These are phyloP conservation scores for Scelioninae gen. 1 DNA, from an alignment of 2,888 invertebrate genomes.

Conservation along the genomic window DNA sequence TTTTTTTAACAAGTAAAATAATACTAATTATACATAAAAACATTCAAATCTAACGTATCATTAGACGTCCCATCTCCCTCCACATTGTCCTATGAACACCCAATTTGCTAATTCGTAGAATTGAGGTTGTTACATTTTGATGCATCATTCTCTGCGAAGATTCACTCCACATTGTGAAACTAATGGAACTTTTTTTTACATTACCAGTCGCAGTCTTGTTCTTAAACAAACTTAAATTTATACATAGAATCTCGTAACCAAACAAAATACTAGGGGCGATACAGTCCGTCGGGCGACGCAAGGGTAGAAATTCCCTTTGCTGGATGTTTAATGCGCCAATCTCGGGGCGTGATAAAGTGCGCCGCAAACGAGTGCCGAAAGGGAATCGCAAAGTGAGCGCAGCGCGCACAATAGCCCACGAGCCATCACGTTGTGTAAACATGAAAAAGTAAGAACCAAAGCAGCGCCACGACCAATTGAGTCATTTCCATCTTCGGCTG, in stretches of 20 bases:
- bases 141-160: too few relatives aligned
- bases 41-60: too few relatives aligned
- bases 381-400: slow-evolving; percentile 81
- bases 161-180: too few relatives aligned
- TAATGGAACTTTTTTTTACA: too few relatives aligned
- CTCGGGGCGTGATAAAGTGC: slow-evolving; percentile 84
- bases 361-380: slow-evolving; percentile 82
- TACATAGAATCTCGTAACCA: slow-evolving; percentile 42
- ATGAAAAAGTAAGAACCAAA: slow-evolving; percentile 70
- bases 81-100: too few relatives aligned
- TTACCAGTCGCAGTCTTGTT: too few relatives aligned
- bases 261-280: slow-evolving; percentile 47
- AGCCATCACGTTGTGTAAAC: slow-evolving; percentile 82
- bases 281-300: slow-evolving; percentile 46
- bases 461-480: slow-evolving; percentile 49
- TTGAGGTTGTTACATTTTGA: too few relatives aligned
- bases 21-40: too few relatives aligned
- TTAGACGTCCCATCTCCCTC: too few relatives aligned
- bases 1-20: too few relatives aligned
- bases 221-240: not conserved
- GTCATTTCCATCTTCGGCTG: slow-evolving; percentile 58
- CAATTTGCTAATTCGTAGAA: too few relatives aligned
- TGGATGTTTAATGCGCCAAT: slow-evolving; percentile 84
- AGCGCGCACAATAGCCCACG: slow-evolving; percentile 65
- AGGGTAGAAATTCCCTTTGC: slow-evolving; percentile 82